Evolutionary conservation across 2,888 invertebrate species (phyloP).

Genomic region (Odontocerum albicorne): DNA sequence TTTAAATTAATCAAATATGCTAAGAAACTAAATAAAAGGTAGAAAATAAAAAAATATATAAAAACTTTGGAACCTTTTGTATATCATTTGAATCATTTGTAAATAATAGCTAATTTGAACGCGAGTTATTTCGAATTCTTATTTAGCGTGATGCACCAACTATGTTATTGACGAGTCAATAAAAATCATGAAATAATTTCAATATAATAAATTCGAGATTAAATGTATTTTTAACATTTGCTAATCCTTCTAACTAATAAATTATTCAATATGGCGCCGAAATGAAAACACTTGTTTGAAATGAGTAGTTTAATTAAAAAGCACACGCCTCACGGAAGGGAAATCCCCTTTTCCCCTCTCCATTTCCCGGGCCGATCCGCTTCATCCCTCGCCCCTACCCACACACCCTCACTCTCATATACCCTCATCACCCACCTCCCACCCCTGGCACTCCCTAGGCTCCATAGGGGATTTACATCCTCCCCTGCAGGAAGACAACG

Average conservation of each 20-base stretch:
- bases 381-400: slow-evolving; percentile 5
- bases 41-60: no score
- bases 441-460: not conserved
- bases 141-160: not conserved
- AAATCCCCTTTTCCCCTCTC: slow-evolving; percentile 12
- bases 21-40: no score
- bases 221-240: slow-evolving; percentile 10
- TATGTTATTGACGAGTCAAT: not conserved
- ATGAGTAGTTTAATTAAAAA: slow-evolving; percentile 37
- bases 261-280: slow-evolving; percentile 25
- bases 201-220: not conserved
- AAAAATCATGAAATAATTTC: not conserved
- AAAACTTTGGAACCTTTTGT: no score
- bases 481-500: not conserved
- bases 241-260: slow-evolving; percentile 15
- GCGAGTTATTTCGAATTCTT: not conserved
- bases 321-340: slow-evolving; percentile 27
- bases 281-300: slow-evolving; percentile 33
- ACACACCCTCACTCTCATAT: not conserved
- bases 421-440: slow-evolving; percentile 6
- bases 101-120: no score
- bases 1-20: no score
- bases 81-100: no score
- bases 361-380: not conserved
- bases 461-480: not conserved